Percentiles rank a stretch among this genome's conserved stretches.
Evolutionary conservation across 2,888 invertebrate species (phyloP).

Genomic region (Dysmachus trigonus): DNA sequence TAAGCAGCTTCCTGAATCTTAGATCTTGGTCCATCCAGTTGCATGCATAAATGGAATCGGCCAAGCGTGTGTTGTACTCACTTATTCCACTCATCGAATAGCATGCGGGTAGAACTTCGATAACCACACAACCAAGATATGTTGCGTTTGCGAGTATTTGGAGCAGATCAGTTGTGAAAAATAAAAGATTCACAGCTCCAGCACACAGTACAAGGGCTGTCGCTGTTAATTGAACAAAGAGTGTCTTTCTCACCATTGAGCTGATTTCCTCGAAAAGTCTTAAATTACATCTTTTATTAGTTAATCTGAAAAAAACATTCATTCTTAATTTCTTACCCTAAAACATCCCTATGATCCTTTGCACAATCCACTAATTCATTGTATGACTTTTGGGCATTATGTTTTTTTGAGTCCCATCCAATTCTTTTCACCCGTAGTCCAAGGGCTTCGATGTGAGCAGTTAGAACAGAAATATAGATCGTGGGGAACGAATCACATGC

Average conservation of each 20-base stretch:
- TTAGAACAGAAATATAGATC: background rate
- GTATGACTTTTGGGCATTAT: background rate
- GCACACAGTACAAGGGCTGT: background rate
- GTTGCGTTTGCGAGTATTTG: background rate
- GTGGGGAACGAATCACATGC: background rate
- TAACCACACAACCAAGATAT: background rate
- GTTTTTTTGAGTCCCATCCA: background rate
- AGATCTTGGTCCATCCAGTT: background rate
- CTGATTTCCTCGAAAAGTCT: background rate
- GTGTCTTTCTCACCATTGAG: background rate
- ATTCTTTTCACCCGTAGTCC: background rate
- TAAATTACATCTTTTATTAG: background rate
- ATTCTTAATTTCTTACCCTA: background rate
- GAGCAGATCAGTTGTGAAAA: background rate
- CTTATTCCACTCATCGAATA: background rate
- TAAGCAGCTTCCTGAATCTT: background rate
- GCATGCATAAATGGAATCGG: background rate
- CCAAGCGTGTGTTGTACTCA: background rate
- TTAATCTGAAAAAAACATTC: background rate
- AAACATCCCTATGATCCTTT: background rate
- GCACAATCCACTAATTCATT: background rate
- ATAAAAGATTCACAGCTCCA: background rate
- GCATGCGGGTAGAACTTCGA: background rate
- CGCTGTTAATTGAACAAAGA: background rate
- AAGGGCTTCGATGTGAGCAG: background rate